Base-by-base conservation (phyloP, 2,113 vertebrate genomes). In the Setophaga petechia region DNA sequence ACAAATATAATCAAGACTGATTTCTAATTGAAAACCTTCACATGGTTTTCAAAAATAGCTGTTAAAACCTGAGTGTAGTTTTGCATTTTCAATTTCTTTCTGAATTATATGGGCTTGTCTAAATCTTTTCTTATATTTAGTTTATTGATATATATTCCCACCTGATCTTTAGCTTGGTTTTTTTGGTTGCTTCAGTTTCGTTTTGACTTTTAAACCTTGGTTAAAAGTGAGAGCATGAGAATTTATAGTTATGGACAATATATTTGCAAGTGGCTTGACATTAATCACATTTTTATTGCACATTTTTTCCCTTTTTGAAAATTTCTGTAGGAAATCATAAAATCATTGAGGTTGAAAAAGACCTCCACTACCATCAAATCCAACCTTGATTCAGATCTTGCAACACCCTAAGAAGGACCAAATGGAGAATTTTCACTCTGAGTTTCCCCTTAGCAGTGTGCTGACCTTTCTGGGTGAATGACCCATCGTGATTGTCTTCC, bases 1-100 rank as follows among this genome's bases (percentile, higher is more conserved):
- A 75, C 47, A 95, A 81, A 95, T 90, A 68, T n/a, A 68, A 83
- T 91, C 92, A 86, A 91, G 82, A 89, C 82, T 80, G 41, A 61
- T 94, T 97, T 95, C 55, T 91, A 81, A 91, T 65, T 91, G 67
- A 67, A 49, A 91, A 33, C 49, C 69, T 95, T 86, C 17, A 47
- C 11, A 19, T 55, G 35, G 4, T 67, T 92, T 89, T 63, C 8
- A 4, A 76, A 92, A 91, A 43, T 14, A 55, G 33, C 14, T 69
- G 20, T 73, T 93, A 89, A 66, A 95, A 46, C 28, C 27, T 54
- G 11, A 61, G 6, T 63, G 35, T 23, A 22, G 16, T 25, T 88
- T 88, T 71, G 15, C 15, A 31, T 81, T 77, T 27, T 17, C 27
- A 57, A 43, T 74, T 67, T 31, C 5, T 62, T 77, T 55, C 22